These are phyloP conservation scores for Chirona hameri DNA, from an alignment of 2,888 invertebrate genomes.

Conservation along the genomic window DNA sequence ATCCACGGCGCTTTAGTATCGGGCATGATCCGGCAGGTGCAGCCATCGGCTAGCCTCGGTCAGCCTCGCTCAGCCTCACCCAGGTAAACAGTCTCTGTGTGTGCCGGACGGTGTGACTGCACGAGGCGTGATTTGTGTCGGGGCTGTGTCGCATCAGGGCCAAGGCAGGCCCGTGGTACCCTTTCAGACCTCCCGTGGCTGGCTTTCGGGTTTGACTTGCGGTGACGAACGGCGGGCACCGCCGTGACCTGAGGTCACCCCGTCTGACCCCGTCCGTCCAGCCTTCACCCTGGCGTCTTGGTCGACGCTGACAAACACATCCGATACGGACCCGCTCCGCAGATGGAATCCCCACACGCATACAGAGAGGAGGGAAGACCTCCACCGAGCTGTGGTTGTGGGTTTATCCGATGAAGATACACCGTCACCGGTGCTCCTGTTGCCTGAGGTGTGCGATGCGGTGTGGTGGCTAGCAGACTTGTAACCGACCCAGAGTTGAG, in stretches of 20 bases:
- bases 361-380: too few species aligned
- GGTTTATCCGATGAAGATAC: too few species aligned
- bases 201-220: not conserved
- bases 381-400: too few species aligned
- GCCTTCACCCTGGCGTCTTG: not conserved
- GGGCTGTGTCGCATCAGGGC: not conserved
- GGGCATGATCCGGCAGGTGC: too few species aligned
- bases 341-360: too few species aligned
- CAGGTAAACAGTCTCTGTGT: not conserved
- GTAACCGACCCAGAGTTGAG: too few species aligned
- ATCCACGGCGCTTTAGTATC: too few species aligned
- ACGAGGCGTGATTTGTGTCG: not conserved
- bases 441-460: too few species aligned
- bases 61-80: not conserved
- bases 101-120: not conserved
- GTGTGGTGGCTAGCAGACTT: too few species aligned
- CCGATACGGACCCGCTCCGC: not conserved
- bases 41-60: not conserved
- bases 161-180: not conserved
- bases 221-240: not conserved
- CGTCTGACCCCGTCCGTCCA: not conserved
- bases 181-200: not conserved
- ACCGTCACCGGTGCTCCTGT: too few species aligned
- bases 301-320: not conserved
- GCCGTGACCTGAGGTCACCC: not conserved